Base-by-base conservation (phyloP, 1,140 invertebrate species). In the Diachasma alloeum region DNA sequence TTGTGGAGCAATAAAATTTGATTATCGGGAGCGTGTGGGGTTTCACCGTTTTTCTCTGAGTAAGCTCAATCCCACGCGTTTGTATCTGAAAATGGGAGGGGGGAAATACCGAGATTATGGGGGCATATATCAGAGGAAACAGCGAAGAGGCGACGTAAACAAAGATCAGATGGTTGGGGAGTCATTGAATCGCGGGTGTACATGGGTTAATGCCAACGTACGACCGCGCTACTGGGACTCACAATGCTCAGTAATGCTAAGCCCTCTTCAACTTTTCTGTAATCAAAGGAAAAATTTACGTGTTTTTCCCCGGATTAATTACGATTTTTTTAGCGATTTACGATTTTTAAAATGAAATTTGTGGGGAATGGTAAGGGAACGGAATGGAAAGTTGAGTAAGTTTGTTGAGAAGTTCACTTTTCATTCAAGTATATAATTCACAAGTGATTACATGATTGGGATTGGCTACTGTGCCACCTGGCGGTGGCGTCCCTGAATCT, bases 191-290 rank as follows among this genome's bases (percentile, higher is more conserved):
- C n/a, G 72, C 37, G 46, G 71, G 72, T 77, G 66, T 24, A 69
- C 26, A 44, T 19, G 53, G 59, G 71, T 67, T 77, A 74, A 77
- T 77, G 46, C 76, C 68, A 67, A 77, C 73, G 66, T 68, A 68
- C 36, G 66, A 68, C 17, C 15, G 15, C 0, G 4, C 31, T 36
- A 39, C 66, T 15, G 26, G 15, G n/a, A n/a, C 17, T 68, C n/a
- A 68, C 66, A 68, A 68, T 68, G 31, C 36, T 5, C 26, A 17
- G 66, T 68, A 68, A 68, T 68, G 36, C 36, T 68, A 68, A 68
- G 26, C 36, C 36, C 13, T 17, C 31, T 68, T 24, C 17, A 39
- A 39, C 9, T 53, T 53, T 17, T 53, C n/a, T 11, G 48, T 53
- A 3, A 53, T 53, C 48, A 17, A n/a, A 3, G 48, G 17, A 53